Evolutionary conservation across 2,113 vertebrate genomes (phyloP).

Genomic region (Poicephalus meyeri): DNA sequence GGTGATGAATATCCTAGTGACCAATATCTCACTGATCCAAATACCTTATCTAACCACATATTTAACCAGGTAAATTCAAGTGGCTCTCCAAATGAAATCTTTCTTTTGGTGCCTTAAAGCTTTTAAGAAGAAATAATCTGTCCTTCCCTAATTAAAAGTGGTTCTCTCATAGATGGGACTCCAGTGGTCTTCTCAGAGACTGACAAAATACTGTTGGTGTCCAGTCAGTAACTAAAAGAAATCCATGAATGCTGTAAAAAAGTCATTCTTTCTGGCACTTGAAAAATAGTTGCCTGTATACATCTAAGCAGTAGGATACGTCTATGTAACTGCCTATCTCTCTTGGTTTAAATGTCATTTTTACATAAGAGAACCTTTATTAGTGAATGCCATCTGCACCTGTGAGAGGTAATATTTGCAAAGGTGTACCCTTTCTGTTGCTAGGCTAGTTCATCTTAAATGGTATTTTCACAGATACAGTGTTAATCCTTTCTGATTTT

Average conservation of each 20-base stretch:
- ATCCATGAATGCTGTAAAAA: not conserved
- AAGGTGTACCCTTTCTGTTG: not conserved
- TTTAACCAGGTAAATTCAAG: not conserved
- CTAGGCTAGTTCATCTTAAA: not conserved
- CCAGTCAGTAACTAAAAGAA: not conserved
- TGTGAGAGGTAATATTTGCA: slow-evolving; percentile 42
- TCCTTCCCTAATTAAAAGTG: not conserved
- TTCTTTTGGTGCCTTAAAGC: not conserved
- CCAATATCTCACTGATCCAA: not conserved
- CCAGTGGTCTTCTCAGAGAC: not conserved
- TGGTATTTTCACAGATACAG: not conserved
- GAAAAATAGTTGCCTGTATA: not conserved
- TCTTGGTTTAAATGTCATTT: slow-evolving; percentile 50
- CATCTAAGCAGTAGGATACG: not conserved
- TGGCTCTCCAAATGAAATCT: not conserved
- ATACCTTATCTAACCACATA: not conserved
- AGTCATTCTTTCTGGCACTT: not conserved
- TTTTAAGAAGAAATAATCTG: not conserved
- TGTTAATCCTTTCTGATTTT: slow-evolving; percentile 12
- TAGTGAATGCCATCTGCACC: slow-evolving; percentile 35
- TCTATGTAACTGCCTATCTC: not conserved
- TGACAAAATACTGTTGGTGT: not conserved
- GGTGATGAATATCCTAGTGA: not conserved
- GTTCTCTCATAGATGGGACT: not conserved
- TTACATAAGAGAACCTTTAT: slow-evolving; percentile 27